These are phyloP conservation scores for Drosophila bocki DNA, from an alignment of 1,140 invertebrate genomes.

Conservation along the genomic window DNA sequence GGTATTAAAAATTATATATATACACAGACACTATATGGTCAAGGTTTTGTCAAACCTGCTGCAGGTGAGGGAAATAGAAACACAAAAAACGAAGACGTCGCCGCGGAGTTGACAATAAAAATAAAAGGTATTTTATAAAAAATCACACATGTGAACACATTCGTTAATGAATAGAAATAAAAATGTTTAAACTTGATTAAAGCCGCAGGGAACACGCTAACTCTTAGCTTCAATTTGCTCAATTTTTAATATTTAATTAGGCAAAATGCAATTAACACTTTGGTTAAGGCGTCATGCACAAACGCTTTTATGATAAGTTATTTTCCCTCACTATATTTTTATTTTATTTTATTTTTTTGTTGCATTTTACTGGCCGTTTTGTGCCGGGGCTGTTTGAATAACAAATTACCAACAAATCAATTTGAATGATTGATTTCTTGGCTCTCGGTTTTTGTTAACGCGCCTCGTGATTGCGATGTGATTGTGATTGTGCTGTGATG, in stretches of 20 bases:
- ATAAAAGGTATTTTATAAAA: slow-evolving; percentile 24
- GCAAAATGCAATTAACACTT: slow-evolving; percentile 76
- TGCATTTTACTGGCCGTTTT: slow-evolving; percentile 65
- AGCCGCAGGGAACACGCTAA: slow-evolving; percentile 47
- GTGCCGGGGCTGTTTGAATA: slow-evolving; percentile 67
- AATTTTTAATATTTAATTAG: slow-evolving; percentile 77
- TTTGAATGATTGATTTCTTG: slow-evolving; percentile 82
- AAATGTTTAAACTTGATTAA: slow-evolving; percentile 62
- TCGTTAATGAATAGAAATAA: slow-evolving; percentile 19
- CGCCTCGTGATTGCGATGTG: slow-evolving; percentile 60
- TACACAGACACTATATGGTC: slow-evolving; percentile 60
- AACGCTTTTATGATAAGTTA: slow-evolving; percentile 37
- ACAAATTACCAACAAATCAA: slow-evolving; percentile 80
- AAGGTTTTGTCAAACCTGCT: slow-evolving; percentile 76
- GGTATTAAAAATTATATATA: slow-evolving; percentile 38
- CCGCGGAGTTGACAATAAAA: slow-evolving; percentile 68
- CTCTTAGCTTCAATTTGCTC: slow-evolving; percentile 58
- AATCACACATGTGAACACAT: slow-evolving; percentile 16
- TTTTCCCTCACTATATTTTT: slow-evolving; percentile 21
- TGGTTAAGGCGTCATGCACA: slow-evolving; percentile 50
- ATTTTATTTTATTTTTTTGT: slow-evolving; percentile 23
- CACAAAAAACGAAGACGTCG: slow-evolving; percentile 49
- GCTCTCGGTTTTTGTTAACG: slow-evolving; percentile 41
- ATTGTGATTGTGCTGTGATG: slow-evolving; percentile 5
- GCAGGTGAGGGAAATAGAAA: slow-evolving; percentile 63